phyloP scores from a whole-genome alignment of 2,797 vertebrate genomes.

The Kryptolebias ocellatus region DNA sequence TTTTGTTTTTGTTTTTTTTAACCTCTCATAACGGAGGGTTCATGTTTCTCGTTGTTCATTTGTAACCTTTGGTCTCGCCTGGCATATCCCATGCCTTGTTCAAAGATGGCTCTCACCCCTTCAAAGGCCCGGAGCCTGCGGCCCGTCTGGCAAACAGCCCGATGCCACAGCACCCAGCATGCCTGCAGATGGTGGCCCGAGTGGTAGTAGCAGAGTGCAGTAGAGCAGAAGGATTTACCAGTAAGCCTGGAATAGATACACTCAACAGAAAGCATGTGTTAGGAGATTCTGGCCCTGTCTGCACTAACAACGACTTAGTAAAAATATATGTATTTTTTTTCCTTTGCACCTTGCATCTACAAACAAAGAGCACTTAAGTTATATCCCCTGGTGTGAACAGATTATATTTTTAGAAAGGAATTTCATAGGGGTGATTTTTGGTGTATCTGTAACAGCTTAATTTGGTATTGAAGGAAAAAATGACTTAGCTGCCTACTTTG shows the following conservation, averaged over 20 bases:
- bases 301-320: no score
- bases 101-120: slow-evolving; percentile 99
- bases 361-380: no score
- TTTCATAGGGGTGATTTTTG: no score
- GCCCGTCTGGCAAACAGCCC: slow-evolving; percentile 97
- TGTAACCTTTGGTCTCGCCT: slow-evolving; percentile 63
- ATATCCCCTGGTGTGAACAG: no score
- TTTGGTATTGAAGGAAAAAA: no score
- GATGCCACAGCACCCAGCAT: slow-evolving; percentile 88
- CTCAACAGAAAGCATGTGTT: not conserved
- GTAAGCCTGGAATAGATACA: slow-evolving; percentile 9
- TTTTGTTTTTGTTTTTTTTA: slow-evolving; percentile 16
- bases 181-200: slow-evolving; percentile 70
- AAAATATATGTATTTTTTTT: no score
- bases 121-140: slow-evolving; percentile 99
- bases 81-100: slow-evolving; percentile 90
- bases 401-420: no score
- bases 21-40: slow-evolving; percentile 52
- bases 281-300: no score
- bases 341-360: no score
- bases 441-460: no score
- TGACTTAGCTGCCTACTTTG: no score
- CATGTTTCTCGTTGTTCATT: slow-evolving; percentile 63
- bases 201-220: slow-evolving; percentile 43
- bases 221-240: slow-evolving; percentile 43